These are phyloP conservation scores for Chloroclysta siterata DNA, from an alignment of 2,888 invertebrate genomes.

Conservation along the genomic window DNA sequence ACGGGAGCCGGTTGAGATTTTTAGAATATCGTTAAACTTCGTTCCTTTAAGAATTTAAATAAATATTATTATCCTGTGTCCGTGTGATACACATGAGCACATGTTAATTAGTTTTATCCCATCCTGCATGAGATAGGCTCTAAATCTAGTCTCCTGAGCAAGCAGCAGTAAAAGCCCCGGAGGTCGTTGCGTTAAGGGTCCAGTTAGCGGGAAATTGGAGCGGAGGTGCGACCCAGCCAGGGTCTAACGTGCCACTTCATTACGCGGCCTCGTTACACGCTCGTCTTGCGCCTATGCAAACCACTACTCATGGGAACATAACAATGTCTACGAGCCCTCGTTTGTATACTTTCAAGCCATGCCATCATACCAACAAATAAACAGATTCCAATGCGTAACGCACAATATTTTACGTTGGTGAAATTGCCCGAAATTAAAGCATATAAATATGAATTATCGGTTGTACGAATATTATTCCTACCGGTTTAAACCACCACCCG, in stretches of 20 bases:
- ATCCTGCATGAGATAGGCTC: slow-evolving; percentile 37
- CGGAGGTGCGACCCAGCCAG: slow-evolving; percentile 60
- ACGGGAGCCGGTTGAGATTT: slow-evolving; percentile 27
- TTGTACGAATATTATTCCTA: slow-evolving; percentile 72
- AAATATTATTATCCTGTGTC: neutral
- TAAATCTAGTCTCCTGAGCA: slow-evolving; percentile 45
- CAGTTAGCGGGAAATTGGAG: slow-evolving; percentile 73
- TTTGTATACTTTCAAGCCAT: slow-evolving; percentile 17
- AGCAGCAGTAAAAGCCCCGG: slow-evolving; percentile 59
- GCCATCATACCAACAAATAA: slow-evolving; percentile 9
- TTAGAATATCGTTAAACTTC: slow-evolving; percentile 7
- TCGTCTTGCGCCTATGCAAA: slow-evolving; percentile 46
- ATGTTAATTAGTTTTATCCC: slow-evolving; percentile 39
- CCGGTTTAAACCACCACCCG: slow-evolving; percentile 64
- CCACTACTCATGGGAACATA: slow-evolving; percentile 41
- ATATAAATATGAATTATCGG: slow-evolving; percentile 79
- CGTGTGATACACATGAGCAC: slow-evolving; percentile 8
- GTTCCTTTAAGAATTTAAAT: slow-evolving; percentile 8
- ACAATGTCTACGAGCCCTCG: slow-evolving; percentile 18
- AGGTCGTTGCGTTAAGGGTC: slow-evolving; percentile 68
- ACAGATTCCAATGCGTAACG: slow-evolving; percentile 32
- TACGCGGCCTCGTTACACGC: slow-evolving; percentile 71
- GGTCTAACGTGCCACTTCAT: slow-evolving; percentile 75
- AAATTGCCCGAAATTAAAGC: slow-evolving; percentile 76
- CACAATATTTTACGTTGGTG: slow-evolving; percentile 53